A percentile compares a stretch with the other conserved stretches of the same genome.
phyloP scores from a whole-genome alignment of 2,888 invertebrate genomes.

The Trimorus sp. region DNA sequence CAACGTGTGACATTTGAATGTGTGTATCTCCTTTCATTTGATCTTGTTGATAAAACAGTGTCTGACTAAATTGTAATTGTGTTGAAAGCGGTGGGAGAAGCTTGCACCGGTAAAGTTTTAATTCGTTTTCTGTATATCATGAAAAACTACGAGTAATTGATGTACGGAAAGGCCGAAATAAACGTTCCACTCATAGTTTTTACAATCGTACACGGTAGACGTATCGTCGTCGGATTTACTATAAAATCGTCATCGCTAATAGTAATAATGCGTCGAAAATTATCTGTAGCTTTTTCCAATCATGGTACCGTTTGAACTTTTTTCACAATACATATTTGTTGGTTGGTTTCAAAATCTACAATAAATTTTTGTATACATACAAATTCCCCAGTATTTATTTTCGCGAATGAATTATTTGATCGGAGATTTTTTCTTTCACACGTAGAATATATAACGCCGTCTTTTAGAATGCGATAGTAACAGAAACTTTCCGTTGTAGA shows the following conservation, averaged over 20 bases:
- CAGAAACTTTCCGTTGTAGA: background rate
- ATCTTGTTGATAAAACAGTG: too few relatives aligned
- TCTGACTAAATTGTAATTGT: too few relatives aligned
- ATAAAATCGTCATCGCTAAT: conserved; percentile 9
- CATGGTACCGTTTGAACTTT: background rate
- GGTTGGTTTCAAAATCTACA: conserved; percentile 19
- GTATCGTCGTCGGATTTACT: conserved; percentile 29
- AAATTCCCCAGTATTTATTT: conserved; percentile 21
- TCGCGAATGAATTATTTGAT: conserved; percentile 32
- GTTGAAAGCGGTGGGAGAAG: too few relatives aligned
- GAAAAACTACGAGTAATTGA: conserved; percentile 21
- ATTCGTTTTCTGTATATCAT: too few relatives aligned
- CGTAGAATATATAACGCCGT: conserved; percentile 18
- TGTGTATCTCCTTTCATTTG: too few relatives aligned
- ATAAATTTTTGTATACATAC: conserved; percentile 26
- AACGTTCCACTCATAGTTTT: conserved; percentile 11
- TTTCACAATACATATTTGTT: conserved; percentile 30
- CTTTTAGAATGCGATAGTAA: conserved; percentile 35
- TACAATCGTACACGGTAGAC: conserved; percentile 29
- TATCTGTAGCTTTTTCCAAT: conserved; percentile 10
- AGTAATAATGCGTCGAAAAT: conserved; percentile 12
- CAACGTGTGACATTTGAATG: too few relatives aligned
- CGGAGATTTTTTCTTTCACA: conserved; percentile 13
- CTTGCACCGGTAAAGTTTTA: too few relatives aligned
- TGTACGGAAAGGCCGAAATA: conserved; percentile 39